phyloP scores from a whole-genome alignment of 2,797 vertebrate species.

The Halcyon smyrnensis region DNA sequence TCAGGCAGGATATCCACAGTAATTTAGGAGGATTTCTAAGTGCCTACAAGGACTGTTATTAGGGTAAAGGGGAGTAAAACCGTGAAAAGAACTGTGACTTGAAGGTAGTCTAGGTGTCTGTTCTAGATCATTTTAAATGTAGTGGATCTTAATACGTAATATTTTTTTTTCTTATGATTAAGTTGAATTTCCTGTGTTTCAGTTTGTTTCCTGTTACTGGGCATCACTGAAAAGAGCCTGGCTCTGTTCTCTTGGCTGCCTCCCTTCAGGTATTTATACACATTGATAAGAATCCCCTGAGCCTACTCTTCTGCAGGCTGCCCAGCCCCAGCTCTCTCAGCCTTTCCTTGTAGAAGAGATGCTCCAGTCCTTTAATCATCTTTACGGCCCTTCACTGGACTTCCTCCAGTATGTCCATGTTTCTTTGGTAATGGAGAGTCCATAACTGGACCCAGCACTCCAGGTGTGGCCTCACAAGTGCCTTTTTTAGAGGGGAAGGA shows the following conservation, averaged over 20 bases:
- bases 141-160: background rate
- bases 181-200: background rate
- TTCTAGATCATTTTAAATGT: background rate
- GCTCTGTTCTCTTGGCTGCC: too few species aligned
- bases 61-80: background rate
- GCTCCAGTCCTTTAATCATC: background rate
- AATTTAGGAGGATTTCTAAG: background rate
- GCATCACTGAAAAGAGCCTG: background rate
- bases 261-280: background rate
- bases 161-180: background rate
- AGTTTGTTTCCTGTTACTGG: background rate
- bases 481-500: background rate
- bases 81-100: background rate
- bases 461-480: background rate
- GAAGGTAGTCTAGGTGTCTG: background rate
- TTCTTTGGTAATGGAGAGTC: background rate
- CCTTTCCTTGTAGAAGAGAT: background rate
- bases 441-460: background rate
- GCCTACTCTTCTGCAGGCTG: background rate
- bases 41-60: background rate
- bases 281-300: background rate
- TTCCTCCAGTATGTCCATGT: background rate
- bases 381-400: background rate
- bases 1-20: background rate
- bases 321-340: background rate